These are phyloP conservation scores for Tiphia femorata DNA, from an alignment of 2,888 invertebrate species.

Conservation along the genomic window DNA sequence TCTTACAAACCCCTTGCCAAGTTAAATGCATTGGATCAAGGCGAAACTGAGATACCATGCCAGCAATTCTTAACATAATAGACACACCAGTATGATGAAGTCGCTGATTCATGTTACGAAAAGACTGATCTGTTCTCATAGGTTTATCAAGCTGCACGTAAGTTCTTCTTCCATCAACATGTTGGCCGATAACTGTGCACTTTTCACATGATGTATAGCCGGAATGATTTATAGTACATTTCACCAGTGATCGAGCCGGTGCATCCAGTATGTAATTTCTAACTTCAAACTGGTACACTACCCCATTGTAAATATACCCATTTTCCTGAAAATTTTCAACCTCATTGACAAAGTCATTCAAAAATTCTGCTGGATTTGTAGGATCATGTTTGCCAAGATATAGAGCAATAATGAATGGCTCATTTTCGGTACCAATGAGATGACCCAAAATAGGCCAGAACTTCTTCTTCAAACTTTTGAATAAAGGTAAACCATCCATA, in stretches of 20 bases:
- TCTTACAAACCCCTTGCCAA: too few species aligned
- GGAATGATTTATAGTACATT: too few species aligned
- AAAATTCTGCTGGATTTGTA: not conserved
- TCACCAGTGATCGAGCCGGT: slow-evolving; percentile 1
- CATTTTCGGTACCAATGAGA: slow-evolving; percentile 3
- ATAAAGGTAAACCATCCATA: slow-evolving; percentile 14
- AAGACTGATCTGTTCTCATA: too few species aligned
- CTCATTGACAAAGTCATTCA: slow-evolving; percentile 4
- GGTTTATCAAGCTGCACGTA: too few species aligned
- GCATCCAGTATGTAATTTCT: slow-evolving; percentile 5
- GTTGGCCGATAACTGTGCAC: too few species aligned
- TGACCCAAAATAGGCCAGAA: slow-evolving; percentile 13
- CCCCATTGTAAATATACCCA: slow-evolving; percentile 2
- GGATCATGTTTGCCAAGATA: slow-evolving; percentile 8
- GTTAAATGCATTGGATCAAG: too few species aligned
- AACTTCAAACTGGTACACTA: not conserved
- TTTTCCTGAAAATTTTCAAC: slow-evolving; percentile 6
- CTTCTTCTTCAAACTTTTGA: not conserved
- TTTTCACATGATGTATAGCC: too few species aligned
- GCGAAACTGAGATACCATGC: too few species aligned
- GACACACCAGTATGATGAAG: too few species aligned
- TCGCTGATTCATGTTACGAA: too few species aligned
- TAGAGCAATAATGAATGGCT: slow-evolving; percentile 7
- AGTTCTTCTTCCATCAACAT: too few species aligned
- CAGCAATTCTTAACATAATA: too few species aligned